Conservation (phyloP, 2,888 invertebrate genomes). For the Pachydiplax longipennis region DNA sequence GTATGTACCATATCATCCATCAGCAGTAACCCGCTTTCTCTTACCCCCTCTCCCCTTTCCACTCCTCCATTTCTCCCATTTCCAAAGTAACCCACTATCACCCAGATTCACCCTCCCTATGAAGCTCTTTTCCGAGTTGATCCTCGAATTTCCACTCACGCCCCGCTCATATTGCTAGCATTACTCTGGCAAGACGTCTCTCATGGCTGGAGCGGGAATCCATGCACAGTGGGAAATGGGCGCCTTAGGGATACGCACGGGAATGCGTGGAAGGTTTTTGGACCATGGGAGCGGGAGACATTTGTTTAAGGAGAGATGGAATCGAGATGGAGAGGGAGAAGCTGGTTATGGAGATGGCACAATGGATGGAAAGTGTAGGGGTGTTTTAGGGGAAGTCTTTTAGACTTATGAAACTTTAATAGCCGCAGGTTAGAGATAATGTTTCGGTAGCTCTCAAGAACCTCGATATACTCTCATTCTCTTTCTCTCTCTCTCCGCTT, state of each 20-base stretch:
- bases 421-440: conserved; percentile 1
- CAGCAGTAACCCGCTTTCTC: background rate
- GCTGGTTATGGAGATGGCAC: background rate
- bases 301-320: background rate
- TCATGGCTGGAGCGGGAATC: background rate
- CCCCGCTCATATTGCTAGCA: background rate
- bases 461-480: background rate
- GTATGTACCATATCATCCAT: background rate
- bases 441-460: background rate
- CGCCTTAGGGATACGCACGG: background rate
- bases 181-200: background rate
- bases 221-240: background rate
- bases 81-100: background rate
- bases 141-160: background rate
- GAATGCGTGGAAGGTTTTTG: background rate
- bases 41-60: background rate
- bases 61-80: background rate
- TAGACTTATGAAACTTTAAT: conserved; percentile 19
- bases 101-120: background rate
- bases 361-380: background rate
- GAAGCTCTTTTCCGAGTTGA: background rate
- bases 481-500: background rate
- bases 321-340: background rate
- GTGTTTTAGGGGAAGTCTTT: background rate
- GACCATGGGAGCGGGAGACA: background rate